These are phyloP conservation scores for Phrynosoma platyrhinos DNA, from an alignment of 2,113 vertebrate genomes.

Conservation along the genomic window DNA sequence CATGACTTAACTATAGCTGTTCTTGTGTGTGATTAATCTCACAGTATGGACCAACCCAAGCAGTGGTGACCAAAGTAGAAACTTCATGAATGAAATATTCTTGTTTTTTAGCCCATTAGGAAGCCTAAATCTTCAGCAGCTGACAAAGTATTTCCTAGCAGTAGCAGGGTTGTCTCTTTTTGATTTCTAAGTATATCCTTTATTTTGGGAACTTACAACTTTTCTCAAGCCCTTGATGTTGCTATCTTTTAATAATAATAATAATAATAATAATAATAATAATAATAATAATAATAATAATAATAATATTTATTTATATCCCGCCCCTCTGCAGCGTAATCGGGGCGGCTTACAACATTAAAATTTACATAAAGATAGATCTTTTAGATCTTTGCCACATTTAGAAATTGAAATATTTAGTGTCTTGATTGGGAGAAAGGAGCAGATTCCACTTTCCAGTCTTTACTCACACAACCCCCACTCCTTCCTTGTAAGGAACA, in stretches of 20 bases:
- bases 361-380: too few relatives aligned
- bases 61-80: not conserved
- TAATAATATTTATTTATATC: too few relatives aligned
- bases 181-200: not conserved
- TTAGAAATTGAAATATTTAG: not conserved
- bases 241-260: not conserved
- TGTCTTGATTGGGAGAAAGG: not conserved
- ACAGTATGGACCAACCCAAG: not conserved
- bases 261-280: too few relatives aligned
- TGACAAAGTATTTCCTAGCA: not conserved
- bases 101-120: not conserved
- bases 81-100: not conserved
- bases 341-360: too few relatives aligned
- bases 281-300: too few relatives aligned
- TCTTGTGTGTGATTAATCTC: not conserved
- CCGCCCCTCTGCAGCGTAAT: too few relatives aligned
- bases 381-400: not conserved
- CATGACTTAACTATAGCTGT: not conserved
- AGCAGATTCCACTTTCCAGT: not conserved
- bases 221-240: not conserved
- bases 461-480: not conserved
- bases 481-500: constrained; percentile 2
- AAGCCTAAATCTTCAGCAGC: constrained; percentile 7
- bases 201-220: not conserved
- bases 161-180: not conserved